These are phyloP conservation scores for Pyrgus malvae DNA, from an alignment of 2,888 invertebrate species.

Conservation along the genomic window DNA sequence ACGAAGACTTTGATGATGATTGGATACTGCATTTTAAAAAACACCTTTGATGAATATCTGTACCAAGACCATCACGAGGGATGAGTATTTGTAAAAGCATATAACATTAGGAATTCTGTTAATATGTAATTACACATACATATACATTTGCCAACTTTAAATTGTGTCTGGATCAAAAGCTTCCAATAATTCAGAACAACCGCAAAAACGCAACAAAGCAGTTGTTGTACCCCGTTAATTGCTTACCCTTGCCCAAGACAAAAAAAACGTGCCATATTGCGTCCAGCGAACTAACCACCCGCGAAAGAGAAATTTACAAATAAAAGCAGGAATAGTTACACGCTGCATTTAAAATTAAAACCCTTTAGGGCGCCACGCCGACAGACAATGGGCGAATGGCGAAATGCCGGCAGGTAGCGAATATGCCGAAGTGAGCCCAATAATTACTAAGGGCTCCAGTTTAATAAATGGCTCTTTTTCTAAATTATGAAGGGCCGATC, in stretches of 20 bases:
- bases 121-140: background rate
- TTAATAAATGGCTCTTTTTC: conserved; percentile 81
- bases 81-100: too few species aligned
- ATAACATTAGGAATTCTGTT: too few species aligned
- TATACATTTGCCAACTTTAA: conserved; percentile 18
- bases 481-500: conserved; percentile 76
- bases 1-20: too few species aligned
- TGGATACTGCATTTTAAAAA: background rate
- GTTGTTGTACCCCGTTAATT: conserved; percentile 70
- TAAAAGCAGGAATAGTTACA: conserved; percentile 77
- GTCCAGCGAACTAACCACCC: conserved; percentile 77
- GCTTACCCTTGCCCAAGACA: conserved; percentile 68
- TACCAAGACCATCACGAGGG: too few species aligned
- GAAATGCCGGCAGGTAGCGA: conserved; percentile 81
- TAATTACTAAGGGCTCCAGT: conserved; percentile 77
- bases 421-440: conserved; percentile 73
- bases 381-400: conserved; percentile 79
- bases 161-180: background rate
- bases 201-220: conserved; percentile 67
- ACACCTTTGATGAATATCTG: background rate
- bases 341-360: conserved; percentile 80
- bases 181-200: conserved; percentile 53
- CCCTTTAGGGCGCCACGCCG: conserved; percentile 82
- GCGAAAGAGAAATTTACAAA: conserved; percentile 79
- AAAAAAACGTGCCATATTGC: conserved; percentile 76